phyloP scores from a whole-genome alignment of 2,888 invertebrate species.

The Sturmia bella region DNA sequence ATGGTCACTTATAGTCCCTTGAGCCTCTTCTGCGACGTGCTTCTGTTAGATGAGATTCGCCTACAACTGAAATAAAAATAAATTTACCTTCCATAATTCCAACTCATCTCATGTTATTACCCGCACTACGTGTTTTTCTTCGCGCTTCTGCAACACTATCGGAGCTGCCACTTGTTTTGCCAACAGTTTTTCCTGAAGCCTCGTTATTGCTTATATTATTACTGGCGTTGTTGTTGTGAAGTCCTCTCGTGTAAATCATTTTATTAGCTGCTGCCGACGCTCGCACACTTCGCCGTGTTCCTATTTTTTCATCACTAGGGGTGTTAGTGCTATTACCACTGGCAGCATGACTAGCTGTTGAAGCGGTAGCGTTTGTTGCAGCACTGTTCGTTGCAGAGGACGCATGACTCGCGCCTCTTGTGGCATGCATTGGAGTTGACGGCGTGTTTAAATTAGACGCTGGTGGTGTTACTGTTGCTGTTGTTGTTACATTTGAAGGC shows the following conservation, averaged over 20 bases:
- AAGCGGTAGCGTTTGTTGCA: conserved; percentile 7
- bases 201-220: conserved; percentile 39
- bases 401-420: conserved; percentile 73
- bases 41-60: conserved; percentile 79
- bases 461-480: conserved; percentile 28
- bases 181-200: conserved; percentile 74
- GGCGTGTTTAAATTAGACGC: conserved; percentile 28
- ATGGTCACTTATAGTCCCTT: conserved; percentile 89
- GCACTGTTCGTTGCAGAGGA: conserved; percentile 71
- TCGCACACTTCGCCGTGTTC: conserved; percentile 84
- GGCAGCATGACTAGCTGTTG: conserved; percentile 63
- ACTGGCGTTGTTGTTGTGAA: conserved; percentile 29
- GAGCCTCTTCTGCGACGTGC: conserved; percentile 85
- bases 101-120: conserved; percentile 78
- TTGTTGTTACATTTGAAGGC: conserved; percentile 36
- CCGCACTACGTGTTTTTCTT: conserved; percentile 88
- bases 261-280: conserved; percentile 80
- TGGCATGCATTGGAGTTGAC: conserved; percentile 74
- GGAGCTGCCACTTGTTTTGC: conserved; percentile 75
- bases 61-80: conserved; percentile 75
- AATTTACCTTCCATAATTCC: background rate
- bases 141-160: conserved; percentile 80
- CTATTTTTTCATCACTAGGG: conserved; percentile 82
- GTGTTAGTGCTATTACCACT: conserved; percentile 70
- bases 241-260: conserved; percentile 80